phyloP scores from a whole-genome alignment of 2,113 vertebrate genomes.

The Halcyon senegalensis region DNA sequence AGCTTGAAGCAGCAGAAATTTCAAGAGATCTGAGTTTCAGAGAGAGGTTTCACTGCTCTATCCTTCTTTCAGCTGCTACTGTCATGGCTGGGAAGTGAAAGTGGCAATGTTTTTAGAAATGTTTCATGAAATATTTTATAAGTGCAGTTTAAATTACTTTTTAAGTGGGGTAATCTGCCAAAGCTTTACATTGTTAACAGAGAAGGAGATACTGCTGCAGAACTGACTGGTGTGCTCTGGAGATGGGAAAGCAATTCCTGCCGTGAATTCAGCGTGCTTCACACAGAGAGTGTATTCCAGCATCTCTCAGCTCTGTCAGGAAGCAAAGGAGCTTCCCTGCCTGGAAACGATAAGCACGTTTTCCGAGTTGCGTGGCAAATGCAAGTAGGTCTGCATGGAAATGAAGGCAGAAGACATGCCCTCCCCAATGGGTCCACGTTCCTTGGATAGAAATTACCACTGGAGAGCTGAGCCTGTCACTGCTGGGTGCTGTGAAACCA shows the following conservation, averaged over 20 bases:
- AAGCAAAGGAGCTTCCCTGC: neutral
- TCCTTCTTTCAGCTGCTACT: conserved; percentile 53
- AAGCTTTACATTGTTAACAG: conserved; percentile 39
- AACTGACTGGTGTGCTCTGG: neutral
- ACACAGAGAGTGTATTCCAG: neutral
- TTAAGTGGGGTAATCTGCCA: conserved; percentile 60
- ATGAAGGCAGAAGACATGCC: neutral
- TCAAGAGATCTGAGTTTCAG: conserved; percentile 59
- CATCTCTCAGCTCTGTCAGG: neutral
- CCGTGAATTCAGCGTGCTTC: neutral
- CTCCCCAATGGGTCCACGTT: neutral
- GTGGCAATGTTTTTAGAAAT: conserved; percentile 56
- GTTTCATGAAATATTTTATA: conserved; percentile 66
- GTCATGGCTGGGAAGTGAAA: conserved; percentile 43
- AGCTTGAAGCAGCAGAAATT: conserved; percentile 68
- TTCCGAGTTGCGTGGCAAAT: neutral
- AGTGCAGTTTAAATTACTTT: conserved; percentile 64
- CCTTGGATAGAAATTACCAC: neutral
- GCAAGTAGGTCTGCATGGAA: neutral
- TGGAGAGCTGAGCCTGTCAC: neutral
- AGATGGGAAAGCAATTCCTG: neutral
- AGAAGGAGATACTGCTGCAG: conserved; percentile 12
- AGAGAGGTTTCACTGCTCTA: neutral
- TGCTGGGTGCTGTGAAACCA: neutral
- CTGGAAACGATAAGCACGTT: neutral